Conservation (phyloP, 2,113 vertebrate species). For the Mixornis gularis region DNA sequence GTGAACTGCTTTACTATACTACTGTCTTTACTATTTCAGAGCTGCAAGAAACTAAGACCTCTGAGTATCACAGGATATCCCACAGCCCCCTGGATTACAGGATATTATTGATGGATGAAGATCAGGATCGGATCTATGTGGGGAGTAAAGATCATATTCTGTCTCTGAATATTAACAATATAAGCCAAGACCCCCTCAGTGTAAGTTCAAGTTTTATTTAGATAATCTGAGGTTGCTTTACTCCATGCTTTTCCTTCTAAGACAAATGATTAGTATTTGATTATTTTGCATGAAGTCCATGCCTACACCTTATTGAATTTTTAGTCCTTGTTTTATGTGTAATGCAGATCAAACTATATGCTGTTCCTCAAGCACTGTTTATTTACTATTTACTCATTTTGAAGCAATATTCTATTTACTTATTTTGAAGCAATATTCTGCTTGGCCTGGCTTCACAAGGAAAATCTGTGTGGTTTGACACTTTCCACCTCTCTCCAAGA, state of each 20-base stretch:
- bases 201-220: constrained; percentile 72
- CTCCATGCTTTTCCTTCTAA: not conserved
- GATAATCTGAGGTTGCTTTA: not conserved
- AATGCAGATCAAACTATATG: not conserved
- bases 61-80: constrained; percentile 85
- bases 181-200: constrained; percentile 86
- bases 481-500: not conserved
- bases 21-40: constrained; percentile 73
- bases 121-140: constrained; percentile 95
- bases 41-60: constrained; percentile 83
- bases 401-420: not conserved
- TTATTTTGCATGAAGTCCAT: not conserved
- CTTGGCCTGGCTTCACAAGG: not conserved
- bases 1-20: not conserved
- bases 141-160: constrained; percentile 96
- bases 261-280: not conserved
- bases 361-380: not conserved
- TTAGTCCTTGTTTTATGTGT: not conserved
- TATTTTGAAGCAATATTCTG: not conserved
- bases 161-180: constrained; percentile 97
- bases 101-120: constrained; percentile 96
- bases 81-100: constrained; percentile 91
- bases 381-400: not conserved
- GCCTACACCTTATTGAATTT: not conserved
- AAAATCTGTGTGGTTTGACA: not conserved